Base-by-base conservation (phyloP, 2,797 vertebrate genomes). In the Syncerus caffer region DNA sequence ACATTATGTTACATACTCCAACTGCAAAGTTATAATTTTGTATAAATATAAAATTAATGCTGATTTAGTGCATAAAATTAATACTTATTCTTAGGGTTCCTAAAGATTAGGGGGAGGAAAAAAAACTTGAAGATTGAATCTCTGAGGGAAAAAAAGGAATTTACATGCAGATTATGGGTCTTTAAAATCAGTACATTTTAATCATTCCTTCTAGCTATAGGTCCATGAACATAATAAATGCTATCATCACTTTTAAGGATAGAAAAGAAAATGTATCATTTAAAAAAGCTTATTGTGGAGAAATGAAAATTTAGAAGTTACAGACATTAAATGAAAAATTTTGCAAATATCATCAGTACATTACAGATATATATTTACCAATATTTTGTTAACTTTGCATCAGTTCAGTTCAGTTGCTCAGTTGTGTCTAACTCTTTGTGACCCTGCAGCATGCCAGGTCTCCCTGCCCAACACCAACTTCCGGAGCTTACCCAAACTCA, bases 1-100 rank as follows among this genome's bases (percentile, higher is more conserved):
- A 67, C n/a, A 67, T 5, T 89, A 38, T 57, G 29, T 45, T 96
- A 94, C 96, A 10, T 25, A 57, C 27, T 96, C 57, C 9, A 76
- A 31, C 60, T 83, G n/a, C 29, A 86, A 95, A 93, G 29, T 62
- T 76, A 90, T 87, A 83, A 89, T 74, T 42, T 42, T 74, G 38
- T 42, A 42, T 42, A 74, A 92, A 95, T 76, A 57, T 9, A 97
- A 92, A 97, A 92, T 64, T 80, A 95, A 90, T 93, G n/a, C 10
- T 89, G 9, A 89, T 45, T 90, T 90, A 58, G 12, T 83, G 47
- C 42, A 74, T 83, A n/a, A 94, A 90, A 76, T 85, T 47, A 62
- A 50, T 12, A 85, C 64, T 57, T 27, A 4, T 85, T 86, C 23
- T 95, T 50, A 89, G 4, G 62, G 15, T n/a, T 95, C 16, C 13